These are phyloP conservation scores for Metopia argyrocephala DNA, from an alignment of 2,888 invertebrate species.

Conservation along the genomic window DNA sequence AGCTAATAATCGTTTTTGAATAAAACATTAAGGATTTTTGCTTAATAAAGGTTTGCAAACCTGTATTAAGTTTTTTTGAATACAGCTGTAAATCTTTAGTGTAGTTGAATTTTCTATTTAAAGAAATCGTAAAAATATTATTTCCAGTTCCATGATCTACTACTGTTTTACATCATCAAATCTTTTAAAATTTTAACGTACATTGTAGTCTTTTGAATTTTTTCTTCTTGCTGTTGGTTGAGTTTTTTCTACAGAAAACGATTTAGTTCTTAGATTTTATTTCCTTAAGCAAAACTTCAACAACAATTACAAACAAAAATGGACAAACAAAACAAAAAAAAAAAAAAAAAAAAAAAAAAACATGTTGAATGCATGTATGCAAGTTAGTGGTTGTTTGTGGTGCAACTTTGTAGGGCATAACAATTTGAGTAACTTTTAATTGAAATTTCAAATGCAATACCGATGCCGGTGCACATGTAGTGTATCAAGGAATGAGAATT, in stretches of 20 bases:
- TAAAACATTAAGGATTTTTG: too few relatives aligned
- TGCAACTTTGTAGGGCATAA: background rate
- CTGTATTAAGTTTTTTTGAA: background rate
- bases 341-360: background rate
- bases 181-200: background rate
- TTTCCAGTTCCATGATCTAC: background rate
- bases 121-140: background rate
- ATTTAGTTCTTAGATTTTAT: background rate
- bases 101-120: slow-evolving; percentile 12
- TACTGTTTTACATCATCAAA: background rate
- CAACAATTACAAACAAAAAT: background rate
- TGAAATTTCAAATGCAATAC: slow-evolving; percentile 22
- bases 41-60: too few relatives aligned
- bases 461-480: background rate
- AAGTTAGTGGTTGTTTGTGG: background rate
- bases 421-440: slow-evolving; percentile 35
- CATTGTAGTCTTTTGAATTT: background rate
- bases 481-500: background rate
- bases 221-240: background rate
- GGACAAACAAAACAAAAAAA: background rate
- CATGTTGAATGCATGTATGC: background rate
- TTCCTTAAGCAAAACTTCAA: slow-evolving; percentile 1
- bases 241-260: background rate
- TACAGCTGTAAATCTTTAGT: background rate
- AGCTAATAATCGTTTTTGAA: too few relatives aligned